Conservation (phyloP, 2,113 vertebrate genomes). For the Emydocephalus ijimae region DNA sequence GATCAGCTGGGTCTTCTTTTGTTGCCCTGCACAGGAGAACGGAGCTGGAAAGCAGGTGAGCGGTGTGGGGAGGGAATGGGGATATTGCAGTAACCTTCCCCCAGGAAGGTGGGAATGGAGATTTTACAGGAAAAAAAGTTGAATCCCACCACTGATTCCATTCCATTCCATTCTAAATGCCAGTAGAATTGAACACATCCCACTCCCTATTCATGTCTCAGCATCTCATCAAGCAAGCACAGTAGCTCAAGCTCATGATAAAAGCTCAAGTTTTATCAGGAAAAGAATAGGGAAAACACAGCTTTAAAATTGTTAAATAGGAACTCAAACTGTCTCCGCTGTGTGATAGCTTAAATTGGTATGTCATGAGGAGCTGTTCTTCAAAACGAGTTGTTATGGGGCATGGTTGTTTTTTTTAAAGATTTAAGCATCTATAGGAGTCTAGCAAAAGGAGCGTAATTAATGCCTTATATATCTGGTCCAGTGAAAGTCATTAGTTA, state of each 20-base stretch:
- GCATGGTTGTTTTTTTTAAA: not conserved
- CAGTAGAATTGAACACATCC: not conserved
- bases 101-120: too few species aligned
- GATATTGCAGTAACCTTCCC: too few species aligned
- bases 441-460: not conserved
- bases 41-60: too few species aligned
- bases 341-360: not conserved
- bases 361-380: not conserved
- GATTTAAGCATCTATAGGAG: not conserved
- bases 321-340: not conserved
- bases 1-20: too few species aligned
- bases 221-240: not conserved
- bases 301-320: not conserved
- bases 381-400: not conserved
- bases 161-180: not conserved
- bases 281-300: not conserved
- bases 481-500: not conserved
- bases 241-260: not conserved
- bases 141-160: too few species aligned
- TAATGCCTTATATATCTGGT: not conserved
- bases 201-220: not conserved
- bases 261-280: not conserved
- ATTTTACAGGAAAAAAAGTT: too few species aligned
- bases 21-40: too few species aligned
- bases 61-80: too few species aligned